Evolutionary conservation across 2,113 vertebrate species (phyloP).

Genomic region (Dasypus novemcinctus): DNA sequence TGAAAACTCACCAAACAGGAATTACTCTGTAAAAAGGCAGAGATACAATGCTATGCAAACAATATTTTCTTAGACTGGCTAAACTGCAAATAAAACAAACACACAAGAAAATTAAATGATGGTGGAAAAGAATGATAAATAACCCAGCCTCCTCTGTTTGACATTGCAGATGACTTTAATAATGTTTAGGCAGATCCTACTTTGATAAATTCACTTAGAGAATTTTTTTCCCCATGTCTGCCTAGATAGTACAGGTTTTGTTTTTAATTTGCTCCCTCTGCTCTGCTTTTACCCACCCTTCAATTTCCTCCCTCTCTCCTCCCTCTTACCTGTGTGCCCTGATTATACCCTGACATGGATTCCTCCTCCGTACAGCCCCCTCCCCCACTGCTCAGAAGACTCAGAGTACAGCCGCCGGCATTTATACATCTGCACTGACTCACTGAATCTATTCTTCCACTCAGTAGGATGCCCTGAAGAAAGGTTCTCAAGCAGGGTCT

Average conservation of each 20-base stretch:
- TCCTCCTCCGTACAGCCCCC: conserved; percentile 32
- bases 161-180: conserved; percentile 19
- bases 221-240: not conserved
- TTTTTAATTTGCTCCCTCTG: not conserved
- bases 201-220: not conserved
- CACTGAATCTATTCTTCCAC: conserved; percentile 37
- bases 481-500: conserved; percentile 62
- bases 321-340: not conserved
- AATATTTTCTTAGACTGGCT: not conserved
- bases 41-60: conserved; percentile 45
- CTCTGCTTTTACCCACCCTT: not conserved
- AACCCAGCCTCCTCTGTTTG: conserved; percentile 32
- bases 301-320: not conserved
- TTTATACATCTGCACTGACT: conserved; percentile 14
- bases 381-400: not conserved
- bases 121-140: conserved; percentile 9
- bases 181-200: not conserved
- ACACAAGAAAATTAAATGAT: conserved; percentile 13
- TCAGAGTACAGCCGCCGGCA: not conserved
- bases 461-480: conserved; percentile 53
- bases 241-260: not conserved
- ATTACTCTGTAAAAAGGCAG: not conserved
- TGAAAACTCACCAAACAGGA: conserved; percentile 69
- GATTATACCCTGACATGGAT: not conserved
- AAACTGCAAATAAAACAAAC: conserved; percentile 58